phyloP scores from a whole-genome alignment of 2,888 invertebrate genomes.

The Anorthoa munda region DNA sequence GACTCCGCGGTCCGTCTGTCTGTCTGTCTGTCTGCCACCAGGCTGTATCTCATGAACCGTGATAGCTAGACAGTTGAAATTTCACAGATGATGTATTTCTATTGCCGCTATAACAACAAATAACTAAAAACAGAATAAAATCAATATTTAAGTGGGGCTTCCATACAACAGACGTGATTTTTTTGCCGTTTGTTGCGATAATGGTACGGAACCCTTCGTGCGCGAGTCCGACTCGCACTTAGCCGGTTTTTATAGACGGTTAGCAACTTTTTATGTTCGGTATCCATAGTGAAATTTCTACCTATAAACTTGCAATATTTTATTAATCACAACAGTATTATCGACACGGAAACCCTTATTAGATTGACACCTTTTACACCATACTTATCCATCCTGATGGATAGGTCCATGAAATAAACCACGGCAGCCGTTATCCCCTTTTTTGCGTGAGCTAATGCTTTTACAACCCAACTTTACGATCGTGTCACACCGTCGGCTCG shows the following conservation, averaged over 20 bases:
- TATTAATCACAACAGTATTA: slow-evolving; percentile 4
- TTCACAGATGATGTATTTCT: no score
- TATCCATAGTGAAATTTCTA: not conserved
- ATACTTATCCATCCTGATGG: slow-evolving; percentile 27
- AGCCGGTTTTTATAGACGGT: slow-evolving; percentile 33
- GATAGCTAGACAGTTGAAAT: no score
- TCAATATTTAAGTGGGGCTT: no score
- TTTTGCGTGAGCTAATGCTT: slow-evolving; percentile 54
- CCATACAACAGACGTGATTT: no score
- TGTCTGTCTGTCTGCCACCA: no score
- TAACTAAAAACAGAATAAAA: no score
- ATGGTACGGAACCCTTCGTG: no score
- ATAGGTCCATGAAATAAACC: slow-evolving; percentile 37
- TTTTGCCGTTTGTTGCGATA: no score
- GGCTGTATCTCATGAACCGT: no score
- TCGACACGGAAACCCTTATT: not conserved
- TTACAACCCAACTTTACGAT: slow-evolving; percentile 40
- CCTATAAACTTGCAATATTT: slow-evolving; percentile 3
- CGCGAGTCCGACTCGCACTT: no score
- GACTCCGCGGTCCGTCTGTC: no score
- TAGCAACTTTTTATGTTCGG: slow-evolving; percentile 29
- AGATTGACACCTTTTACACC: slow-evolving; percentile 17
- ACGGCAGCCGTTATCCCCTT: slow-evolving; percentile 24
- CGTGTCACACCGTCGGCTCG: slow-evolving; percentile 33
- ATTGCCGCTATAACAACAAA: no score